Percentiles rank a stretch among this genome's conserved stretches.
Evolutionary conservation across 2,797 vertebrate species (phyloP).

Genomic region (Margarornis squamiger): DNA sequence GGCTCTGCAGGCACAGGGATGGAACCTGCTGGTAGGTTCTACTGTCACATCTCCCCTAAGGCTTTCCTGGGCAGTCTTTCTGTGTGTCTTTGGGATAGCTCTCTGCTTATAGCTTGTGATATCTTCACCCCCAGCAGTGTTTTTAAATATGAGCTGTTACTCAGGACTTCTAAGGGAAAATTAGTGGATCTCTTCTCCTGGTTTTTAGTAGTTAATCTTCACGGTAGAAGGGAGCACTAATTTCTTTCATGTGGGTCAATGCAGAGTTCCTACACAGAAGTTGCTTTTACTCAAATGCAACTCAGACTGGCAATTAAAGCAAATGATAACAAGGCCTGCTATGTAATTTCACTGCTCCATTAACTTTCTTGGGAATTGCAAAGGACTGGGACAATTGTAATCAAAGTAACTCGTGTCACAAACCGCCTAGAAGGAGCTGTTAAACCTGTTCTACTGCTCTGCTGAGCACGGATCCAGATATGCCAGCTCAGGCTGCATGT

Average conservation of each 20-base stretch:
- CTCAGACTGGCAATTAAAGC: background rate
- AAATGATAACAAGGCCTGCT: background rate
- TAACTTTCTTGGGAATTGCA: background rate
- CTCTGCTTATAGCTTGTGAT: background rate
- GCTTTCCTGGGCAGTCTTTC: background rate
- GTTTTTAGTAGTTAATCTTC: background rate
- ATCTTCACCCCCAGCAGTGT: background rate
- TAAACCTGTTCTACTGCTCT: background rate
- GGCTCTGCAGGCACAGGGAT: background rate
- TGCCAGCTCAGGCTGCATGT: rapidly evolving
- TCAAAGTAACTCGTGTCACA: background rate
- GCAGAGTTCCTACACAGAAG: background rate
- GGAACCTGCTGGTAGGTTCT: background rate
- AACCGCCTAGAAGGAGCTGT: background rate
- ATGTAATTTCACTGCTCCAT: background rate
- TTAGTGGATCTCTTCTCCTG: background rate
- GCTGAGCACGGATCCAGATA: background rate
- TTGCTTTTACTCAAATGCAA: background rate
- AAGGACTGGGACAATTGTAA: background rate
- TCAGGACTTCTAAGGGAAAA: background rate
- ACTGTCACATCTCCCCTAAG: background rate
- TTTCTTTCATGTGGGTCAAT: background rate
- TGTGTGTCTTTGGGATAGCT: background rate
- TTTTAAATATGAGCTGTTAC: background rate
- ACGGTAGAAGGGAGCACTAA: background rate